These are phyloP conservation scores for Antedon mediterranea DNA, from an alignment of 53 echinoderm and acorn worm species.

Conservation along the genomic window DNA sequence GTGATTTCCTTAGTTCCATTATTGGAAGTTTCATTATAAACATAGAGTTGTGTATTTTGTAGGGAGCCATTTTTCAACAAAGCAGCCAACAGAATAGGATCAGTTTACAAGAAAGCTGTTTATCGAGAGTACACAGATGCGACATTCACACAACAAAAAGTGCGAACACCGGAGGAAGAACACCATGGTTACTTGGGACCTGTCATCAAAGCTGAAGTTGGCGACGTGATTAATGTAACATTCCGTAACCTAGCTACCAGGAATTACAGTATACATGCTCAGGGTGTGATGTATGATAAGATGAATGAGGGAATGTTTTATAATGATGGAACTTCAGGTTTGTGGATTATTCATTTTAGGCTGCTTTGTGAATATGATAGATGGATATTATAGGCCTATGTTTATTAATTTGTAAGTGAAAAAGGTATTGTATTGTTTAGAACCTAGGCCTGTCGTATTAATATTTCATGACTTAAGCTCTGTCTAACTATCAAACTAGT, in stretches of 20 bases:
- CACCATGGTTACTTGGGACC: constrained; percentile 56
- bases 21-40: too few relatives aligned
- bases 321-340: constrained; percentile 36
- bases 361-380: too few relatives aligned
- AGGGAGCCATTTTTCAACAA: background rate
- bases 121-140: constrained; percentile 37
- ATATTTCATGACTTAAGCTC: too few relatives aligned
- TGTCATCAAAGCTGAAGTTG: constrained; percentile 49
- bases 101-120: constrained; percentile 38
- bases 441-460: too few relatives aligned
- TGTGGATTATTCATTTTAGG: background rate
- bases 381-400: too few relatives aligned
- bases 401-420: too few relatives aligned
- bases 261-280: constrained; percentile 38
- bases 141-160: constrained; percentile 20
- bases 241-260: constrained; percentile 32
- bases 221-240: constrained; percentile 43
- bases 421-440: too few relatives aligned
- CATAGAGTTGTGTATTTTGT: background rate
- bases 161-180: constrained; percentile 11
- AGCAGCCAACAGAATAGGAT: constrained; percentile 25
- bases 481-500: too few relatives aligned
- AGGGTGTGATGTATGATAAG: constrained; percentile 52
- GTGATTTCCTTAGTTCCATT: too few relatives aligned
- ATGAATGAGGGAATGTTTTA: constrained; percentile 40